Evolutionary conservation across 2,113 vertebrate genomes (phyloP).

Genomic region (Calidris pygmaea): DNA sequence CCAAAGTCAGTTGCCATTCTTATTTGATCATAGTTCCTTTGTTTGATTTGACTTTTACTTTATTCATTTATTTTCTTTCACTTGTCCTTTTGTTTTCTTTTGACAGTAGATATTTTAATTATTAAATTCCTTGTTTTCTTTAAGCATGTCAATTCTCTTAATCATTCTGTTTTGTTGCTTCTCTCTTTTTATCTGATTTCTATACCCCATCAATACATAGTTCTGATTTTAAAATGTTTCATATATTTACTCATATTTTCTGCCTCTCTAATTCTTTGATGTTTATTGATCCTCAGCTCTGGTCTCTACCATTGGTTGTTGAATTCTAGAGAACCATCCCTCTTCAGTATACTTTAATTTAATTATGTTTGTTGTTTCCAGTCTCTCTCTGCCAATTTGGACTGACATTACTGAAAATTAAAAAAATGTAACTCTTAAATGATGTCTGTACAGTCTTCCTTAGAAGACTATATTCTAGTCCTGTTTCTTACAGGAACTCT

Average conservation of each 20-base stretch:
- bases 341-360: background rate
- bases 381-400: background rate
- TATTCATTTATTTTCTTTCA: constrained; percentile 29
- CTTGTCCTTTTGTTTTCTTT: background rate
- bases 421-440: background rate
- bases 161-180: constrained; percentile 52
- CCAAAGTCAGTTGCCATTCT: constrained; percentile 48
- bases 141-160: constrained; percentile 57
- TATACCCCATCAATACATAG: constrained; percentile 31
- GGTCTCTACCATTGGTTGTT: background rate
- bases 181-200: constrained; percentile 46
- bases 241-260: constrained; percentile 18
- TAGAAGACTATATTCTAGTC: background rate
- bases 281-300: background rate
- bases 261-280: background rate
- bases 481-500: background rate
- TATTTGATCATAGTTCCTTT: constrained; percentile 58
- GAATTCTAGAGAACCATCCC: background rate
- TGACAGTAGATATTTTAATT: constrained; percentile 56
- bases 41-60: constrained; percentile 61
- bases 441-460: background rate
- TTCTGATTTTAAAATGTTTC: constrained; percentile 38
- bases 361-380: background rate
- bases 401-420: background rate
- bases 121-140: constrained; percentile 67